Evolutionary conservation across 1,140 invertebrate genomes (phyloP).

Genomic region (silkworm (Bombyx mori)): DNA sequence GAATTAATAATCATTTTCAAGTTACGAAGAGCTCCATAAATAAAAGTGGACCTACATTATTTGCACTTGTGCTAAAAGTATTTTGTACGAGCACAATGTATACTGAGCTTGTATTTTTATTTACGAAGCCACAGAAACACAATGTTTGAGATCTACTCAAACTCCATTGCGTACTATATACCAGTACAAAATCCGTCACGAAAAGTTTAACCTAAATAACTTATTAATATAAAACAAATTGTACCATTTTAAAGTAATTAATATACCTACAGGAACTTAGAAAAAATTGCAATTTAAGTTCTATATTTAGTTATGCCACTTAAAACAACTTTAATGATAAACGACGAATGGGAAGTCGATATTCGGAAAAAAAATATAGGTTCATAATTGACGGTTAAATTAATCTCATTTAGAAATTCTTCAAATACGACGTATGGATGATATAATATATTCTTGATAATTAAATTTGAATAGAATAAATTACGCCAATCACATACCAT

Average conservation of each 20-base stretch:
- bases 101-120: constrained; percentile 10
- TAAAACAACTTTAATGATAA: constrained; percentile 28
- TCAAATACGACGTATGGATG: too few relatives aligned
- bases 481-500: constrained; percentile 61
- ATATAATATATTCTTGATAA: too few relatives aligned
- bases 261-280: constrained; percentile 70
- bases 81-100: constrained; percentile 51
- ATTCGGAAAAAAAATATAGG: too few relatives aligned
- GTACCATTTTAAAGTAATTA: constrained; percentile 68
- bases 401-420: too few relatives aligned
- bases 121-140: too few relatives aligned
- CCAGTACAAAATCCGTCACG: constrained; percentile 36
- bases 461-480: constrained; percentile 7
- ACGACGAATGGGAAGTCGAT: too few relatives aligned
- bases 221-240: constrained; percentile 69
- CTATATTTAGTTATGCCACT: constrained; percentile 70
- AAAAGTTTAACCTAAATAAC: constrained; percentile 62
- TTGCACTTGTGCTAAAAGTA: constrained; percentile 66
- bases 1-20: constrained; percentile 34
- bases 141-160: too few relatives aligned
- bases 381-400: too few relatives aligned
- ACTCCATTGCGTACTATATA: constrained; percentile 21
- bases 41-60: constrained; percentile 62
- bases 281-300: constrained; percentile 69
- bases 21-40: constrained; percentile 55